Percentiles rank a stretch among this genome's conserved stretches.
phyloP scores from a whole-genome alignment of 2,888 invertebrate genomes.

The Melanotus villosus region DNA sequence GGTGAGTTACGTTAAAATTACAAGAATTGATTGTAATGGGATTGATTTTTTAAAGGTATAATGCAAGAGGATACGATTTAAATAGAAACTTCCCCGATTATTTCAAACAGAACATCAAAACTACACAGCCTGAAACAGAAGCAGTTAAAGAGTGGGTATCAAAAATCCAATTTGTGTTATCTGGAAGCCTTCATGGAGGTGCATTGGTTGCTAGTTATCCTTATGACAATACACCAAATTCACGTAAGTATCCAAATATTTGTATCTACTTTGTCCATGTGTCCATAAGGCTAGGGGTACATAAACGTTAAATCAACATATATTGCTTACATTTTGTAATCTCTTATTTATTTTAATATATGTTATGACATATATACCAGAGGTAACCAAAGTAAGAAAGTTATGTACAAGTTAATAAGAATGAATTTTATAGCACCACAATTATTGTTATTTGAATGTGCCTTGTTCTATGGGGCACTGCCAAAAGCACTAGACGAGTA shows the following conservation, averaged over 20 bases:
- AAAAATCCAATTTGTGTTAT: constrained; percentile 93
- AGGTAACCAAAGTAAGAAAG: no score
- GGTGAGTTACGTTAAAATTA: constrained; percentile 76
- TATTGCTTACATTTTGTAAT: no score
- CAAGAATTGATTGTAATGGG: no score
- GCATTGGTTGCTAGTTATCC: constrained; percentile 97
- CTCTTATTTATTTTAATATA: no score
- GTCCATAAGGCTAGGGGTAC: no score
- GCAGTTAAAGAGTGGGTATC: constrained; percentile 96
- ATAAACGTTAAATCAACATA: neutral
- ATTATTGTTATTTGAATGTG: no score
- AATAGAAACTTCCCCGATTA: constrained; percentile 98
- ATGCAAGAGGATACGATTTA: constrained; percentile 90
- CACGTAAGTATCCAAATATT: constrained; percentile 80
- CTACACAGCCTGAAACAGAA: constrained; percentile 94
- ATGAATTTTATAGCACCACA: no score
- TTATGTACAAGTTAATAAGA: no score
- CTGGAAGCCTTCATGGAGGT: constrained; percentile 95
- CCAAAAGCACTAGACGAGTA: no score
- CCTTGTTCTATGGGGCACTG: no score
- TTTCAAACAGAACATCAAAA: constrained; percentile 90
- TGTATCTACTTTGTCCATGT: no score
- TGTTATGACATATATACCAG: no score
- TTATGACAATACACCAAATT: constrained; percentile 95
- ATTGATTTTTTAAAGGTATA: constrained; percentile 75